Evolutionary conservation across 1,140 invertebrate species (phyloP), one percentile per base, ranked within the genome.

Genomic region (Spodoptera litura): DNA sequence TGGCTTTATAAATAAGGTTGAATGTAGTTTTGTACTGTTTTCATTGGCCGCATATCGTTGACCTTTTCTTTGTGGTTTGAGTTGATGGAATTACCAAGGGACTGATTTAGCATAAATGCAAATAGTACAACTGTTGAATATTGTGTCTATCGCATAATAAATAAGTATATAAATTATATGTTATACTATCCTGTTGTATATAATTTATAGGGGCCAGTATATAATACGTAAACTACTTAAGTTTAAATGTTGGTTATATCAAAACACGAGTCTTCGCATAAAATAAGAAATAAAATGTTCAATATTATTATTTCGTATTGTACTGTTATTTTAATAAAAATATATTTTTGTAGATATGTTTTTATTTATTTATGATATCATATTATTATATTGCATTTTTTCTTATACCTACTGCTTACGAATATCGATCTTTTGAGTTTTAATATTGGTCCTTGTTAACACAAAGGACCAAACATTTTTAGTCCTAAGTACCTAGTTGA

Each of bases 281-380:
- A 13, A 3, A 11, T 20, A 44, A 20, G 44, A 15, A 15, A 35
- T 62, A 11, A 62, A 35, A 4, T 64, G 61, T 64, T 64, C 20
- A 68, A 52, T 52, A 52, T 68, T 68, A 52, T 68, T 68, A 68
- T 68, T 35, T 25, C 38, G 9, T 68, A 68, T 52, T 68, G 8
- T 68, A 52, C 49, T 68, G 20, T 68, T 68, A 68, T 52, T 68
- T 51, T 68, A 68, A 52, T 68, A 68, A 68, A 66, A 68, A 52
- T 20, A 68, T 72, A 72, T 72, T 72, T 72, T 72, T 56, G 52
- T 56, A 72, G 1, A 72, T 38, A 10, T 55, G 68, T 31, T 52
- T 52, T 68, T 68, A 52, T 52, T 68, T 68, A 66, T 49, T 4
- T 49, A 66, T 62, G 15, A 4, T 9, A 4, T 59, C 4, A 13